Evolutionary conservation across 2,888 invertebrate genomes (phyloP), one percentile per base, ranked within the genome.

Genomic region (Rosalia funebris): DNA sequence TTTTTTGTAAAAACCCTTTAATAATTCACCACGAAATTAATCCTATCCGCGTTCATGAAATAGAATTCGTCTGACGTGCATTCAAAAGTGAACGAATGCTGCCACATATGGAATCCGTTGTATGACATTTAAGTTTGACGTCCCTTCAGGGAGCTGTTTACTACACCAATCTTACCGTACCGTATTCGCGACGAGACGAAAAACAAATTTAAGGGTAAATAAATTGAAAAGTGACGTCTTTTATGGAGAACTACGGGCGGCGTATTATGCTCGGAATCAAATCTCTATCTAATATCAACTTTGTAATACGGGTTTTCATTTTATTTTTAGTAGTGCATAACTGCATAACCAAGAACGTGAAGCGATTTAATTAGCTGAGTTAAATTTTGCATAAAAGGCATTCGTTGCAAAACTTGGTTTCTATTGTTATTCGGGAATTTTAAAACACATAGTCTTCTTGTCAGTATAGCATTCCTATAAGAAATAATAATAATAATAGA

Each of bases 81-180:
- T 16, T 10, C 11, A 55, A 36, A 60, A 62, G 57, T 58, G 61
- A 46, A 14, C 61, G 42, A 56, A 55, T 59, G 62, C 60, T 47
- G 69, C 72, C 75, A 73, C 73, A 75, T 75, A 74, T 73, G 75
- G 72, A 73, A 75, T 73, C 71, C 71, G 69, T 68, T 63, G 67
- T 75, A 74, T 79, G 80, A 79, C 80, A 80, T 80, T 80, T 78
- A 78, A 77, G 74, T 71, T 77, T 77, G 79, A 79, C 77, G 77
- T 74, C 78, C 72, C 79, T 75, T 76, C 66, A 42, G 79, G 79
- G 79, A 78, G 75, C 78, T 74, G 78, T 80, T 79, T 76, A 70
- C 75, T 71, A 72, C 75, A 76, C 79, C 79, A 78, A 80, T 80
- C 79, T 79, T 79, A 76, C 74, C 74, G 73, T 70, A 41, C 55